Evolutionary conservation across 2,113 vertebrate genomes (phyloP), one percentile per base, ranked within the genome.

Genomic region (Dasyornis broadbenti): DNA sequence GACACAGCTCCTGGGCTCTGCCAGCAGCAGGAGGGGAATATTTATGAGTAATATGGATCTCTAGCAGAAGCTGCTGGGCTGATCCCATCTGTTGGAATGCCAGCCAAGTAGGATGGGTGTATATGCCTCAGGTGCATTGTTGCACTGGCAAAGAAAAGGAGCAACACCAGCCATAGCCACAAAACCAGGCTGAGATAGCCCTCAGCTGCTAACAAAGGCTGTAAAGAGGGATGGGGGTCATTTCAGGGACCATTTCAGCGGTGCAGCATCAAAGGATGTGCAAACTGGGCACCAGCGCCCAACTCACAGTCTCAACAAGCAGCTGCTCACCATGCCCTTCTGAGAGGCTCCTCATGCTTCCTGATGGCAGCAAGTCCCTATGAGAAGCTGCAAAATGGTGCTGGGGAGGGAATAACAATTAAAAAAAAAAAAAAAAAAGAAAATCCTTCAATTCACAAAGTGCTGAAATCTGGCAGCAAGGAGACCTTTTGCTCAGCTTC

Each of bases 231-330:
- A 0, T 26, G 33, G 27, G 23, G 23, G 12, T 19, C 18, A 4
- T 78, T 90, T 31, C 1, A 3, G 30, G 56, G 24, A 45, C 35
- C 6, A 4, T 75, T 66, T 66, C 27, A 79, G 26, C 26, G 40
- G 21, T 0, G 3, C 49, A 83, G 54, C 24, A 24, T 8, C n/a
- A 76, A 59, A 37, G 39, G 30, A 30, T 10, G 9, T 26, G n/a
- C 2, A 1, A 27, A 21, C 3, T 0, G 2, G 47, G 33, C 30
- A 9, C 27, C 1, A 2, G 30, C 10, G 18, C 14, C 57, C 42
- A 71, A 1, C 20, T 64, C 45, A 37, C 20, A 45, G 57, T 31
- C 30, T 49, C 17, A 39, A 6, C 3, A 23, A 52, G 14, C 23
- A 3, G 7, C 56, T 86, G 40, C 44, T 35, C 6, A 7, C 35